Evolutionary conservation across 2,888 invertebrate species (phyloP).

Genomic region (Zele albiditarsus): DNA sequence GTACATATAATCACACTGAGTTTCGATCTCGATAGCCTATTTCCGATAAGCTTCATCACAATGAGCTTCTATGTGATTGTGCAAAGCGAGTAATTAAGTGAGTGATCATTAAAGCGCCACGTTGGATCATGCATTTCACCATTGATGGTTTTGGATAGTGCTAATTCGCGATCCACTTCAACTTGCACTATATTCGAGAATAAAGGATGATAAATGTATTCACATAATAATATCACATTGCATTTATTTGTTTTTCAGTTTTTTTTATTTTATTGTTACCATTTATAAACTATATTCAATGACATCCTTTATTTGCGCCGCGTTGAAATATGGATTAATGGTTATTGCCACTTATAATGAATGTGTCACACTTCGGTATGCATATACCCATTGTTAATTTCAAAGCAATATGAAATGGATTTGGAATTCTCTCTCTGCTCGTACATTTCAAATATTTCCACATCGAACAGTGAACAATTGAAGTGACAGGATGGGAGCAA

Average conservation of each 20-base stretch:
- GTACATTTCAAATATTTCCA: slow-evolving; percentile 1
- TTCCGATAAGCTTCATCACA: not conserved
- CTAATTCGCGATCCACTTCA: not conserved
- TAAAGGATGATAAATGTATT: not conserved
- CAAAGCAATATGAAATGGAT: slow-evolving; percentile 3
- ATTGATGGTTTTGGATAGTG: not conserved
- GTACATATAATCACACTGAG: not conserved
- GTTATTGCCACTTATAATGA: slow-evolving; percentile 46
- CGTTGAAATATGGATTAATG: slow-evolving; percentile 47
- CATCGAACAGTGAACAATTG: slow-evolving; percentile 22
- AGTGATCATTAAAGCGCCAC: not conserved
- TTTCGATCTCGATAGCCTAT: not conserved
- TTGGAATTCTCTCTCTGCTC: not conserved
- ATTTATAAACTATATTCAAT: slow-evolving; percentile 10
- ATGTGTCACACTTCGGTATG: slow-evolving; percentile 31
- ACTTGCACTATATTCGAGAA: not conserved
- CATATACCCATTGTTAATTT: slow-evolving; percentile 17
- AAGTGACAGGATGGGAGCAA: not conserved
- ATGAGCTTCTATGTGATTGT: not conserved
- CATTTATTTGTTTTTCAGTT: not conserved
- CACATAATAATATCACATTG: not conserved
- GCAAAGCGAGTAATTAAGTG: slow-evolving; percentile 3
- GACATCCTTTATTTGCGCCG: not conserved
- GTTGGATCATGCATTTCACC: not conserved
- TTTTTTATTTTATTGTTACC: slow-evolving; percentile 21